These are phyloP conservation scores for Eulemur rubriventer DNA, from an alignment of 2,797 vertebrate genomes.

Conservation along the genomic window DNA sequence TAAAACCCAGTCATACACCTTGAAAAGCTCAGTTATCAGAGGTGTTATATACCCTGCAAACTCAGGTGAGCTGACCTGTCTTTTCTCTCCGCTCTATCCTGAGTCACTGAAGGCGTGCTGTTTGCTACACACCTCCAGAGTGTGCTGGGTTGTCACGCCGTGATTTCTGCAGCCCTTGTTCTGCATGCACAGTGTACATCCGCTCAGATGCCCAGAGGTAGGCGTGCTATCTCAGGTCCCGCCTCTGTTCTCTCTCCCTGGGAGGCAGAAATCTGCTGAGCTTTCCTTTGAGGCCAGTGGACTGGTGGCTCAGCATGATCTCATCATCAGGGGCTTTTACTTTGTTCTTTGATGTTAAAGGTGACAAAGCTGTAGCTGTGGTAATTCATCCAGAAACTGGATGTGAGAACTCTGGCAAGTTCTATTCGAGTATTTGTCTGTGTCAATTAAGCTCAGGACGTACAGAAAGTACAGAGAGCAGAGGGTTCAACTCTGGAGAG, in stretches of 20 bases:
- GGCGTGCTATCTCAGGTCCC: background rate
- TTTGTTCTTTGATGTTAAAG: slow-evolving; percentile 45
- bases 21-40: background rate
- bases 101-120: background rate
- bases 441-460: background rate
- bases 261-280: slow-evolving; percentile 13
- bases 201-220: background rate
- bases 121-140: background rate
- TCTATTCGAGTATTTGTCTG: background rate
- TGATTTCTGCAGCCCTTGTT: background rate
- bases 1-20: background rate
- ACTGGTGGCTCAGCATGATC: slow-evolving; percentile 50
- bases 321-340: slow-evolving; percentile 31
- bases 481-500: background rate
- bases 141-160: no score
- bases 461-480: background rate
- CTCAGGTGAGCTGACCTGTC: no score
- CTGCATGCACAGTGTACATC: background rate
- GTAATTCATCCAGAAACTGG: slow-evolving; percentile 35
- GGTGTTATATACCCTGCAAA: background rate
- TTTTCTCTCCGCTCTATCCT: no score
- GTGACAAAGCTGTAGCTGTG: background rate
- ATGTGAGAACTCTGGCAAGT: slow-evolving; percentile 3
- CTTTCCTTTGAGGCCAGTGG: slow-evolving; percentile 10
- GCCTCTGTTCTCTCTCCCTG: slow-evolving; percentile 48